Base-by-base conservation (phyloP, 2,113 vertebrate species). In the Mobula hypostoma region DNA sequence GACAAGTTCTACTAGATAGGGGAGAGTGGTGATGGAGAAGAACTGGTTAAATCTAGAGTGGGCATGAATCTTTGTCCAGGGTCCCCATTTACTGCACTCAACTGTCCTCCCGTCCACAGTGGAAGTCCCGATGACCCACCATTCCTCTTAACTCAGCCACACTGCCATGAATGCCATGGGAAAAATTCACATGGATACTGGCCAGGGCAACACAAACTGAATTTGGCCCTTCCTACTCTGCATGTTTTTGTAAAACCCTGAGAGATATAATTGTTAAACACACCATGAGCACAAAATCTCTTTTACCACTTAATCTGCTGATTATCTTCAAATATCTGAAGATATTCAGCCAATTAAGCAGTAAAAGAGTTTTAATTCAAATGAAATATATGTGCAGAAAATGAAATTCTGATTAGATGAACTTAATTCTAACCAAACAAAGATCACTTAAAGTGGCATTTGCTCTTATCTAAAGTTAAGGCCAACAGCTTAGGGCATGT, bases 381-480 rank as follows among this genome's bases (percentile, higher is more conserved):
- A 0, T 61, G 24, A 87, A 61, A 87, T 61, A 5, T 24, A 61
- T 4, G 56, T 87, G 27, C 29, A 29, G 83, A 87, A 87, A 87
- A 61, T 58, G 29, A 61, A 87, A 66, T n/a, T 88, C 27, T 15
- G 58, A 66, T 88, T 63, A 66, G 85, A 88, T 88, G 63, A 63
- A 66, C 24, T 88, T 66, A 11, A 63, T 66, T 88, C 27, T n/a
- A 88, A 66, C 29, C 29, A 88, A 88, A 88, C 58, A 88, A 88
- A 48, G 63, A 63, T 88, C 32, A 88, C 61, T 88, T 63, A 88
- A 88, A 88, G 58, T 29, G 29, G 58, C 48, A 88, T 17, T n/a
- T 66, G 61, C 63, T 88, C 85, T 88, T 63, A 88, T 88, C 61
- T 66, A 29, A 88, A 63, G 58, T 66, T 88, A 88, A 66, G 27